These are phyloP conservation scores for Festucalex cinctus DNA, from an alignment of 2,113 vertebrate species.

Conservation along the genomic window DNA sequence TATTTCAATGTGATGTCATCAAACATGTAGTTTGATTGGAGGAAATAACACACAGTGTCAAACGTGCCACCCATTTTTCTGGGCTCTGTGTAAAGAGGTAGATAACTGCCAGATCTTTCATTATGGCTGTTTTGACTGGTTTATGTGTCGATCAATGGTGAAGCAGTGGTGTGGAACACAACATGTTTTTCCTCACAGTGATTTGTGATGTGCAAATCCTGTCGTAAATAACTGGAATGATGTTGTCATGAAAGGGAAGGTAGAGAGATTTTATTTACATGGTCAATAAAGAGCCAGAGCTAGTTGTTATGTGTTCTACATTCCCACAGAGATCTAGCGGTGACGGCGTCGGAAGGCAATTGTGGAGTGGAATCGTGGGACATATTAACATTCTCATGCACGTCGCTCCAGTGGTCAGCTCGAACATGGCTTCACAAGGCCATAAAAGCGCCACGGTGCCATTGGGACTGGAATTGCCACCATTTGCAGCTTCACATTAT, in stretches of 20 bases:
- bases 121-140: not conserved
- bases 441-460: conserved; percentile 37
- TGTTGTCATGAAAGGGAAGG: conserved; percentile 12
- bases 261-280: not conserved
- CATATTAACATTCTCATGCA: conserved; percentile 51
- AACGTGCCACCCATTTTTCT: not conserved
- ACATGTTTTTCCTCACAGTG: conserved; percentile 3
- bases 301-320: conserved; percentile 3
- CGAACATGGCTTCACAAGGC: conserved; percentile 40
- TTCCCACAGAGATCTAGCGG: not conserved
- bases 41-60: no score
- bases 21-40: no score
- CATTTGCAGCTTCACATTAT: conserved; percentile 9
- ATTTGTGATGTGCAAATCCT: not conserved
- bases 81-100: not conserved
- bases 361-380: conserved; percentile 21
- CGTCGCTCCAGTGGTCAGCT: conserved; percentile 45
- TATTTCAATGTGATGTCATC: no score
- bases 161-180: not conserved
- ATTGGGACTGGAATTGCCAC: conserved; percentile 52
- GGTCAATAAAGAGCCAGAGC: not conserved
- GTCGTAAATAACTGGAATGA: not conserved
- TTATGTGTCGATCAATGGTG: not conserved
- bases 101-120: not conserved
- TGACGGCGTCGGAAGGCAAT: conserved; percentile 16